These are phyloP conservation scores for Drosophila quinaria DNA, from an alignment of 2,888 invertebrate genomes.

Conservation along the genomic window DNA sequence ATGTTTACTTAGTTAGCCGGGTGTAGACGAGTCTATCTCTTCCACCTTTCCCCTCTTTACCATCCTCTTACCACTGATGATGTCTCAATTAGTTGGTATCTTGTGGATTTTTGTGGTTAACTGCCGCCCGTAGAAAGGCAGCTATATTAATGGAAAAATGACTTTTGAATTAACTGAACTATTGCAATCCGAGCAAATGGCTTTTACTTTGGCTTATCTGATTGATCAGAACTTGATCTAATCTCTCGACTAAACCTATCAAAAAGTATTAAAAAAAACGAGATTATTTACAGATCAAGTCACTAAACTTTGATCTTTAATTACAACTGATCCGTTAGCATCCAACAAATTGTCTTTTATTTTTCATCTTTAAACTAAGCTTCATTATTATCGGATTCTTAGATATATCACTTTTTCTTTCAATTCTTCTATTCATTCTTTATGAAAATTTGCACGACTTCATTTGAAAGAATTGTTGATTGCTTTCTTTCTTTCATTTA, in stretches of 20 bases:
- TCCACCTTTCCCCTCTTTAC: neutral
- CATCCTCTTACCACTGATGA: conserved; percentile 40
- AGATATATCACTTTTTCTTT: conserved; percentile 18
- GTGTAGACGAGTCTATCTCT: conserved; percentile 22
- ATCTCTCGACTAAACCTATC: neutral
- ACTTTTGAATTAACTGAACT: conserved; percentile 19
- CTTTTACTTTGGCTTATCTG: conserved; percentile 25
- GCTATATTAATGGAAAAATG: conserved; percentile 1
- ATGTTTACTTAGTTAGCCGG: conserved; percentile 53
- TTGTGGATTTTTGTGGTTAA: conserved; percentile 60
- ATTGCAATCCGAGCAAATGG: conserved; percentile 10
- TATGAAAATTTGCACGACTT: neutral
- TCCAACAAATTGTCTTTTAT: neutral
- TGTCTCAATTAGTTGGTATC: conserved; percentile 74
- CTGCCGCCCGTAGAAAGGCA: conserved; percentile 2
- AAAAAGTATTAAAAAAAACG: conserved; percentile 6
- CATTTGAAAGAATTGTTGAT: conserved; percentile 11
- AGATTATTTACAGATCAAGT: neutral
- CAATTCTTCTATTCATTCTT: neutral
- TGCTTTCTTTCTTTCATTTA: conserved; percentile 11
- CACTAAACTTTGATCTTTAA: neutral
- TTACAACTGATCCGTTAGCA: no score
- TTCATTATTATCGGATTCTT: neutral
- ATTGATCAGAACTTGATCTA: conserved; percentile 15
- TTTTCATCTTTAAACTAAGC: neutral